Evolutionary conservation across 2,888 invertebrate genomes (phyloP).

Genomic region (Lasioglossum zephyrum): DNA sequence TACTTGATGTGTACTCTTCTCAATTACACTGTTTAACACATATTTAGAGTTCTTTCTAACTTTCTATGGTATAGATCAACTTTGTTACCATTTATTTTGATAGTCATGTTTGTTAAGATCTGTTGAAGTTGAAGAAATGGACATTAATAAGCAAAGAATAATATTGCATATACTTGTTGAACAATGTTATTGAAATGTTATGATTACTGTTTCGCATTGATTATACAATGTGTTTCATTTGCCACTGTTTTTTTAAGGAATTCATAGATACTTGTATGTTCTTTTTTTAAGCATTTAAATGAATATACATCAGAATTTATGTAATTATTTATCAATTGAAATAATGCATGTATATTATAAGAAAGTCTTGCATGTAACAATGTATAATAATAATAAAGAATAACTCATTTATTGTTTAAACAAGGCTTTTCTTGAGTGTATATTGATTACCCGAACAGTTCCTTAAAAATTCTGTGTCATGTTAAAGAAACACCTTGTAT

Average conservation of each 20-base stretch:
- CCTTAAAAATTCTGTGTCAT: neutral
- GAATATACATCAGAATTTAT: neutral
- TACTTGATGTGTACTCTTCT: neutral
- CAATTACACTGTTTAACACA: neutral
- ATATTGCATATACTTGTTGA: neutral
- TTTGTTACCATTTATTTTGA: neutral
- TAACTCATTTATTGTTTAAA: neutral
- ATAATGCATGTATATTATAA: neutral
- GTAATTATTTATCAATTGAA: neutral
- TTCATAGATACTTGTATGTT: too few relatives aligned
- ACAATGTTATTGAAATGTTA: neutral
- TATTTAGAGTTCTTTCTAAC: neutral
- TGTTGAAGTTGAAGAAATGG: neutral
- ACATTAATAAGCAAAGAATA: neutral
- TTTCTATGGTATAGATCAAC: neutral
- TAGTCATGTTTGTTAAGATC: neutral
- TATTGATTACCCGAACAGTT: neutral
- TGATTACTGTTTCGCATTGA: neutral
- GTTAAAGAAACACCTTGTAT: neutral
- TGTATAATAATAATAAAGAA: slow-evolving; percentile 2
- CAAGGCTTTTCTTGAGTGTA: neutral
- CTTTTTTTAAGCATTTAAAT: neutral
- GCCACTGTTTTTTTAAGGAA: neutral
- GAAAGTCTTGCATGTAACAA: neutral
- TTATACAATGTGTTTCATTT: slow-evolving; percentile 6